Conservation (phyloP, 2,888 invertebrate species). For the Pollenia labialis region DNA sequence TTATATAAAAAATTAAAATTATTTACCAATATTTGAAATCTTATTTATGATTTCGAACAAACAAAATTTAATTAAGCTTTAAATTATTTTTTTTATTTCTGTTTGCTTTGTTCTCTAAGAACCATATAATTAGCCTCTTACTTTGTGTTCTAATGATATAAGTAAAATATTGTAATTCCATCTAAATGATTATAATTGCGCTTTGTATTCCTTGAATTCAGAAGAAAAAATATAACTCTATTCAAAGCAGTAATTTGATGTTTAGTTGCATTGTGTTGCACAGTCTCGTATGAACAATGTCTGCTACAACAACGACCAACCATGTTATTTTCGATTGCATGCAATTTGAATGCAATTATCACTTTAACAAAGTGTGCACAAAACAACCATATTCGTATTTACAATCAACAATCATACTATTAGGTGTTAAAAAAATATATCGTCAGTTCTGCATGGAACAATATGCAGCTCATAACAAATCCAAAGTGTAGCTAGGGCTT, state of each 20-base stretch:
- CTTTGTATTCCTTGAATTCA: slow-evolving; percentile 25
- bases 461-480: no score
- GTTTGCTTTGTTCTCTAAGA: not conserved
- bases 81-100: slow-evolving; percentile 14
- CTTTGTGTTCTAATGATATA: slow-evolving; percentile 30
- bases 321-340: slow-evolving; percentile 64
- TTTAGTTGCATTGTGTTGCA: not conserved
- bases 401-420: not conserved
- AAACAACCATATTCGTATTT: slow-evolving; percentile 27
- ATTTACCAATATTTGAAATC: not conserved
- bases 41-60: not conserved
- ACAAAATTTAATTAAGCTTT: slow-evolving; percentile 28
- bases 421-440: slow-evolving; percentile 21
- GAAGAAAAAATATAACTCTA: slow-evolving; percentile 15
- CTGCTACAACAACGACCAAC: slow-evolving; percentile 14
- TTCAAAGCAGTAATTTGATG: slow-evolving; percentile 1
- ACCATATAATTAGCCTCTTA: slow-evolving; percentile 43
- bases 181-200: slow-evolving; percentile 17
- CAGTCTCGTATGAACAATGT: slow-evolving; percentile 9
- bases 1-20: not conserved
- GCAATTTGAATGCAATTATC: slow-evolving; percentile 74
- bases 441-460: no score
- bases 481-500: no score
- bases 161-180: slow-evolving; percentile 39
- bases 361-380: slow-evolving; percentile 68